Evolutionary conservation across 2,113 vertebrate species (phyloP).

Genomic region (Neoarius graeffei): DNA sequence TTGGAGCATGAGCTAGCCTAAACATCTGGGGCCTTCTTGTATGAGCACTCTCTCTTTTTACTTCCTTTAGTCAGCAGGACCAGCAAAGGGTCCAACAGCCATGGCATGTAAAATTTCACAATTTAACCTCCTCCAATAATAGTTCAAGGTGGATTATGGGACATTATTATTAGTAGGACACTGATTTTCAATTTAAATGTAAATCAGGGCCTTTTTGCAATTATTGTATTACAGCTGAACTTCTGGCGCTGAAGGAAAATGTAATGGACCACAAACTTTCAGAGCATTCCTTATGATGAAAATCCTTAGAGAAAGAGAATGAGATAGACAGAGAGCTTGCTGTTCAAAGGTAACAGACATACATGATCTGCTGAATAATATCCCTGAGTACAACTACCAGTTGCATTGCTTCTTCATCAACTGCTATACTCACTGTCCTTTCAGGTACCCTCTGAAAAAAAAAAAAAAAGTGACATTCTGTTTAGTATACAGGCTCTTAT

Average conservation of each 20-base stretch:
- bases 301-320: constrained; percentile 34
- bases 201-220: constrained; percentile 68
- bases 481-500: background rate
- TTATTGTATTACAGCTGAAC: constrained; percentile 65
- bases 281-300: constrained; percentile 54
- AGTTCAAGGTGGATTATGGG: constrained; percentile 70
- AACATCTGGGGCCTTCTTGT: background rate
- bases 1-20: background rate
- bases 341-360: constrained; percentile 23
- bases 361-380: constrained; percentile 25
- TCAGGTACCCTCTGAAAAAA: background rate
- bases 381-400: too few species aligned
- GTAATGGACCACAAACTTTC: constrained; percentile 60
- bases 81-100: constrained; percentile 56
- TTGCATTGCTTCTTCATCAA: background rate
- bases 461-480: background rate
- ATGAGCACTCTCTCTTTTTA: background rate
- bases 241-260: constrained; percentile 50
- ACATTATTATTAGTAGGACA: constrained; percentile 70
- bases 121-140: constrained; percentile 68
- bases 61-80: constrained; percentile 51
- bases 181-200: constrained; percentile 76
- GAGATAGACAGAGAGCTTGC: constrained; percentile 3
- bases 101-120: constrained; percentile 66
- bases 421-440: background rate